Evolutionary conservation across 2,113 vertebrate genomes (phyloP).

Genomic region (Chlorodrepanis virens): DNA sequence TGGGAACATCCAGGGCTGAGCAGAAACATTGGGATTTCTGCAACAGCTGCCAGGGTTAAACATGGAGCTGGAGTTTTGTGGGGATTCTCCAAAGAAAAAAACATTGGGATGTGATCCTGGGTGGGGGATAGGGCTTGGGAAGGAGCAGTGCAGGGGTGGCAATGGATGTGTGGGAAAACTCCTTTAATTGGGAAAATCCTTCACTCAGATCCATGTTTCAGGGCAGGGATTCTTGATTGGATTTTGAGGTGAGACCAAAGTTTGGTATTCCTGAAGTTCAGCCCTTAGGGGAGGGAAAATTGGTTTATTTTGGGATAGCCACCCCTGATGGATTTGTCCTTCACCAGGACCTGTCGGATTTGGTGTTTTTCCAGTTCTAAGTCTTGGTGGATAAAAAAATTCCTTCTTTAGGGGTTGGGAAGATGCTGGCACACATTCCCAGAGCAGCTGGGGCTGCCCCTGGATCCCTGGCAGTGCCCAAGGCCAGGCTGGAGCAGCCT

Average conservation of each 20-base stretch:
- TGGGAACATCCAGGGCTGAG: background rate
- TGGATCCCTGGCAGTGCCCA: background rate
- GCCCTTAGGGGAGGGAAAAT: background rate
- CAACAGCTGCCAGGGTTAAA: background rate
- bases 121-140: background rate
- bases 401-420: background rate
- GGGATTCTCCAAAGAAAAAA: background rate
- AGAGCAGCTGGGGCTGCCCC: background rate
- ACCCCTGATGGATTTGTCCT: background rate
- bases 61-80: background rate
- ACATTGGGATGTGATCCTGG: accelerated
- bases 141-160: background rate
- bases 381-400: accelerated
- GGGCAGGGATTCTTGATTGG: background rate
- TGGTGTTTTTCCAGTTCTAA: background rate
- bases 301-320: background rate
- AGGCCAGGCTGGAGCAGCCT: background rate
- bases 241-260: accelerated
- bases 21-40: background rate
- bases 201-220: accelerated
- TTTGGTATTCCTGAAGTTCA: background rate
- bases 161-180: background rate
- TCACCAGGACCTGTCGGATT: background rate
- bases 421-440: background rate
- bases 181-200: background rate